Evolutionary conservation across 1,140 invertebrate genomes (phyloP).

Genomic region (Zeugodacus cucurbitae): DNA sequence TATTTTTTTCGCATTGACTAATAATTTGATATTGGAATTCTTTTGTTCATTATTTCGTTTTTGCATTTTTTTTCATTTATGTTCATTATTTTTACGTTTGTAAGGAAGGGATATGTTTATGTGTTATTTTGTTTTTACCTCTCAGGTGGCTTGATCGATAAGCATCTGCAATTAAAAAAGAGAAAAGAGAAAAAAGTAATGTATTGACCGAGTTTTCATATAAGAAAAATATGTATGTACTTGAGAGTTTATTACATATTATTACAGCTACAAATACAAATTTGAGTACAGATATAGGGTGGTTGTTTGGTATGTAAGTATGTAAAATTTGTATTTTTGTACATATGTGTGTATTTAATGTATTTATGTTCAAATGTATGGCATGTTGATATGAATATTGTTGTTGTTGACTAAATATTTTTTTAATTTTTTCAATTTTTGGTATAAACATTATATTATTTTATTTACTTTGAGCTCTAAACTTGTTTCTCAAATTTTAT

Average conservation of each 20-base stretch:
- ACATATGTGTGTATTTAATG: background rate
- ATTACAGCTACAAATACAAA: background rate
- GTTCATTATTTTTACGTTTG: slow-evolving; percentile 51
- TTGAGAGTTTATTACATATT: slow-evolving; percentile 18
- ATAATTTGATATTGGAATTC: slow-evolving; percentile 47
- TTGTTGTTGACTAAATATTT: too few species aligned
- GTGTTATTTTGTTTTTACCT: slow-evolving; percentile 68
- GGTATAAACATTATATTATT: too few species aligned
- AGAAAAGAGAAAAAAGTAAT: slow-evolving; percentile 65
- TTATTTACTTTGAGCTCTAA: too few species aligned
- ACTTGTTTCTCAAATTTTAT: too few species aligned
- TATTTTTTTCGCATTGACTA: slow-evolving; percentile 5
- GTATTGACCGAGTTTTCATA: slow-evolving; percentile 45
- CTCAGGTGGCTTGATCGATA: slow-evolving; percentile 77
- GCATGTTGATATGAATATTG: too few species aligned
- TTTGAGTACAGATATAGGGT: background rate
- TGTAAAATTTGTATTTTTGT: background rate
- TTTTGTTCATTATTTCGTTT: slow-evolving; percentile 46
- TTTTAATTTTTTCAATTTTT: too few species aligned
- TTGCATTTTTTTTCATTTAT: slow-evolving; percentile 49
- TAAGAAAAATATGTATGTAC: background rate
- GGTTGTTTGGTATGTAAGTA: background rate
- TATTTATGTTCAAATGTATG: too few species aligned
- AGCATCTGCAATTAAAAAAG: slow-evolving; percentile 75
- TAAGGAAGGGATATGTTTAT: slow-evolving; percentile 46